Percentiles rank a stretch among this genome's conserved stretches.
phyloP scores from a whole-genome alignment of 2,888 invertebrate genomes.

The Eudemis profundana region DNA sequence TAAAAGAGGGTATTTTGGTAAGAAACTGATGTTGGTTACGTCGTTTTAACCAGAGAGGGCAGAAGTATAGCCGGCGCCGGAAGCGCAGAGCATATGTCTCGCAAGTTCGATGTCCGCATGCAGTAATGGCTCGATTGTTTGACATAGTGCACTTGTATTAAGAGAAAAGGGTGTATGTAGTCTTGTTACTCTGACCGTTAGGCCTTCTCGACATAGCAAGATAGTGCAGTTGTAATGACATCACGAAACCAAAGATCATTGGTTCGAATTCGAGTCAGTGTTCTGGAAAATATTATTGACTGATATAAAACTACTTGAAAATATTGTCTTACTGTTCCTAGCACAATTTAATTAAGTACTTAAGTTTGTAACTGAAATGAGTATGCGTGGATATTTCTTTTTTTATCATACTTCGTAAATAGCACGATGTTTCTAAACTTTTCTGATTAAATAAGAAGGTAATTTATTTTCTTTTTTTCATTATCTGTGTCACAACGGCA shows the following conservation, averaged over 20 bases:
- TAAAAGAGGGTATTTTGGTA: background rate
- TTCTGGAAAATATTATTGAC: no score
- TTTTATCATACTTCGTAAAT: no score
- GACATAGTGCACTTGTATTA: constrained; percentile 16
- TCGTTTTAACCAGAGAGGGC: constrained; percentile 14
- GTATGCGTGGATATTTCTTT: no score
- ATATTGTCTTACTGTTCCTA: no score
- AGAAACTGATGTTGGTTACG: background rate
- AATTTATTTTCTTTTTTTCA: constrained; percentile 2
- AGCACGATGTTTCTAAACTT: no score
- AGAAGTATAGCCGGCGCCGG: constrained; percentile 48
- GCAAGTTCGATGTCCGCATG: constrained; percentile 65
- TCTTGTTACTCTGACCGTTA: background rate
- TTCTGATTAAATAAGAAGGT: constrained; percentile 16
- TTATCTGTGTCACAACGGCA: constrained; percentile 10
- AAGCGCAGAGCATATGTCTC: constrained; percentile 51
- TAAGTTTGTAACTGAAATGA: no score
- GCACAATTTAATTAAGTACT: no score
- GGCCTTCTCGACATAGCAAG: background rate
- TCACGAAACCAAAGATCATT: constrained; percentile 20
- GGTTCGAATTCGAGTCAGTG: background rate
- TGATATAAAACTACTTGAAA: no score
- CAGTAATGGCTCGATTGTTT: constrained; percentile 43
- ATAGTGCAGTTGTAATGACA: constrained; percentile 21
- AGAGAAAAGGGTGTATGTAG: background rate